Evolutionary conservation across 2,797 vertebrate species (phyloP), one percentile per base, ranked within the genome.

Genomic region (Microhierax caerulescens): DNA sequence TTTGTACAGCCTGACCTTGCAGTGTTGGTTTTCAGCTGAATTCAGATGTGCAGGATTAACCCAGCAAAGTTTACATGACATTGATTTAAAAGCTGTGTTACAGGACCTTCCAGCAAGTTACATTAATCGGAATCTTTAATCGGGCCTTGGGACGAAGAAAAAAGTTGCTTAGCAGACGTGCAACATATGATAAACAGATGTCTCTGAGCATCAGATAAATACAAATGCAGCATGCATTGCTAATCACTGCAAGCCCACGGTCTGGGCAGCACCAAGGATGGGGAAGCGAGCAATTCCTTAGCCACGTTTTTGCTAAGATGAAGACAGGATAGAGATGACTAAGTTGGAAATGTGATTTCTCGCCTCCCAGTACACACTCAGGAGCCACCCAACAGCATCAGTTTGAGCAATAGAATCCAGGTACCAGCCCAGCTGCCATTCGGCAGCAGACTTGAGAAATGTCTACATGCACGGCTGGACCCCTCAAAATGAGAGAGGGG

Each of bases 41-140:
- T 91, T 95, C 95, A 96, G 96, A 97, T 95, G 94, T 96, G 85
- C 93, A 47, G 97, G 97, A 96, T 95, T 93, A 96, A 96, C 90
- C 95, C 93, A 57, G 72, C 27, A 53, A 57, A 83, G 97, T 88
- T 92, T 82, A 92, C 87, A 64, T 81, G 80, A 78, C 78, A 79
- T 77, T 95, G 97, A 96, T 85, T 90, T 92, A 97, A 95, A 97
- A 94, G 95, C 95, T 96, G 96, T 17, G 15, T 60, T 86, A 15
- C 28, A 4, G 95, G 92, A 89, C 95, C 75, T 92, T 95, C 96
- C 92, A 96, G 95, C 61, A 45, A 97, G 84, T 91, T 82, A 68
- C 75, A 88, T 96, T 91, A 95, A 94, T 95, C 51, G 93, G 90
- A 87, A 94, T 96, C 95, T 97, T 96, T 92, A 93, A 95, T 97